Base-by-base conservation (phyloP, 2,888 invertebrate genomes). In the Cerastoderma edule region DNA sequence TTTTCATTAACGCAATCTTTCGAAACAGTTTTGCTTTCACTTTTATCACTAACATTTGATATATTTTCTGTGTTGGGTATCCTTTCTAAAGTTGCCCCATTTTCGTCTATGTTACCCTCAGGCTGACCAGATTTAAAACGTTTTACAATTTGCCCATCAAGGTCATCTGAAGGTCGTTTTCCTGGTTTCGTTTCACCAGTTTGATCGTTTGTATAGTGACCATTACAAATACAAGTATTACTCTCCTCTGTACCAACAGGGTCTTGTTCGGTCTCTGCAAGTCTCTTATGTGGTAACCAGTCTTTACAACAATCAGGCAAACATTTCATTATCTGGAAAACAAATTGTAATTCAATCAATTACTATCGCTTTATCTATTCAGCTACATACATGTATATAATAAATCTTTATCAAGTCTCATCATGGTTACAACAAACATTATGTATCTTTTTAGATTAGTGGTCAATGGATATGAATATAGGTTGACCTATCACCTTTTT, bases 261-360 rank as follows among this genome's bases (percentile, higher is more conserved):
- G n/a, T 19, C 35, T 22, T 67, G 39, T 39, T 63, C 66, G 2
- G 32, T 46, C 22, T 78, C 50, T 24, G 79, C 68, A 19, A 54
- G 56, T 63, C 53, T 13, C 50, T 35, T 79, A 56, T 75, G 73
- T 33, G 68, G 63, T n/a, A 79, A 39, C 79, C 75, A 79, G 8
- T 69, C 70, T 10, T 46, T 24, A 16, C 70, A 63, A 30, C 69
- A 66, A 1, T 66, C 50, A 22, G 72, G 69, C 22, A 78, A 39
- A 8, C 39, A 22, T 22, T 24, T 44, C 50, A 66, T 53, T 28
- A 75, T 35, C 75, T 75, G 39, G 0, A 67, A 66, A 24, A 8
- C 2, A 28, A 10, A 54, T 54, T 10, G 27, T 54, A 54, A 54
- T 27, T 39, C 39, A 13, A 8, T 39, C 16, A 39, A 13, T 39